Percentiles rank a stretch among this genome's conserved stretches.
Evolutionary conservation across 2,888 invertebrate genomes (phyloP).

Genomic region (Sarcophaga caerulescens): DNA sequence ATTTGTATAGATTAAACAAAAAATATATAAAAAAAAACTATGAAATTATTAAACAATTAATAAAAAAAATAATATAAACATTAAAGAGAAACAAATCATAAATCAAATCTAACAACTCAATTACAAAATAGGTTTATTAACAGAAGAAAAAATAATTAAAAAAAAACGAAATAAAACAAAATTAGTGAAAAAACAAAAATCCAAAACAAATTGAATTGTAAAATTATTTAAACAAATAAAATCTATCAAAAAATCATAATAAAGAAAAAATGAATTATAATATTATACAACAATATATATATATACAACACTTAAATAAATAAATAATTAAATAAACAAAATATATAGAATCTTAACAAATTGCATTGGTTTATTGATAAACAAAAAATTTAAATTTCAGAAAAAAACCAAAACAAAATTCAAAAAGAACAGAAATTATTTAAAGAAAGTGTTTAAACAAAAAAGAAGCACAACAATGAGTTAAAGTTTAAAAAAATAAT

Average conservation of each 20-base stretch:
- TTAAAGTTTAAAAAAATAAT: neutral
- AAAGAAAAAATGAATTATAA: constrained; percentile 1
- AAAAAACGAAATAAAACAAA: constrained; percentile 16
- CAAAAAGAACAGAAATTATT: constrained; percentile 18
- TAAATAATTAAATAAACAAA: constrained; percentile 13
- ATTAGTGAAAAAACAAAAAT: constrained; percentile 38
- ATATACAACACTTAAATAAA: neutral
- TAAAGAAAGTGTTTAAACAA: constrained; percentile 21
- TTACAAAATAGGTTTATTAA: constrained; percentile 65
- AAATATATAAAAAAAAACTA: constrained; percentile 10
- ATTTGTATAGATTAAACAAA: constrained; percentile 51
- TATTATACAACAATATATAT: neutral
- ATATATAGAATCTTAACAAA: constrained; percentile 63
- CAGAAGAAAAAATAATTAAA: constrained; percentile 16
- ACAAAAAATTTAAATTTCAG: neutral
- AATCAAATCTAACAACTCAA: constrained; percentile 68
- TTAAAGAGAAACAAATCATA: constrained; percentile 52
- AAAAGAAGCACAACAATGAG: neutral
- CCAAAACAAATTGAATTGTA: constrained; percentile 23
- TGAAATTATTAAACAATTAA: neutral
- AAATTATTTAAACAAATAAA: constrained; percentile 50
- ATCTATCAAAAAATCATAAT: constrained; percentile 46
- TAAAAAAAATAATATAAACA: constrained; percentile 43
- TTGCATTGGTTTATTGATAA: constrained; percentile 48
- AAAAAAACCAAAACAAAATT: neutral